phyloP scores from a whole-genome alignment of 2,888 invertebrate species.

The Pterobdella sp. region DNA sequence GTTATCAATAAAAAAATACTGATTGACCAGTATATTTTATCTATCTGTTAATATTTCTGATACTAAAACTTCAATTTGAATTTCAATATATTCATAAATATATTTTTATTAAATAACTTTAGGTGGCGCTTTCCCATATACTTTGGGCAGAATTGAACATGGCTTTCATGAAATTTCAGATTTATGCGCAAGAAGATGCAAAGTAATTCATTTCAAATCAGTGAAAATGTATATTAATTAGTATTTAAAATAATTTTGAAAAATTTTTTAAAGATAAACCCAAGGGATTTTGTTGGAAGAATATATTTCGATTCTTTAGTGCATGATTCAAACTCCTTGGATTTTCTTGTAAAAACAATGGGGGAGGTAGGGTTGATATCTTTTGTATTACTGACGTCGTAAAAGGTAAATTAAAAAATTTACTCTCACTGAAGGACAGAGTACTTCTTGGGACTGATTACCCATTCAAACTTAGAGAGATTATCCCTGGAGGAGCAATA shows the following conservation, averaged over 20 bases:
- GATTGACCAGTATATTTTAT: not conserved
- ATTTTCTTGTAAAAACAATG: constrained; percentile 53
- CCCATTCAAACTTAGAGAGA: constrained; percentile 57
- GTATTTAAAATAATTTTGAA: too few relatives aligned
- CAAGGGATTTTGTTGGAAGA: constrained; percentile 50
- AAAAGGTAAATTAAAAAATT: constrained; percentile 5
- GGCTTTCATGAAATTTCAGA: constrained; percentile 55
- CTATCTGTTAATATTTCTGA: not conserved
- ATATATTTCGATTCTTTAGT: constrained; percentile 56
- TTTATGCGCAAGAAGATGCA: constrained; percentile 54
- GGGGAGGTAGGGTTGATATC: constrained; percentile 50
- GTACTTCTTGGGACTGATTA: constrained; percentile 57
- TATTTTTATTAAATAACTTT: constrained; percentile 24
- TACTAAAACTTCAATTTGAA: constrained; percentile 2
- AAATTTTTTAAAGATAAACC: constrained; percentile 42
- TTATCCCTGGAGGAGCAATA: constrained; percentile 53
- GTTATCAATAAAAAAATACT: too few relatives aligned
- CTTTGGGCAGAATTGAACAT: constrained; percentile 55
- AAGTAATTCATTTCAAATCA: constrained; percentile 10
- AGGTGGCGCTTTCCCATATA: constrained; percentile 56
- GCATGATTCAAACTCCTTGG: constrained; percentile 53
- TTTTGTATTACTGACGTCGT: not conserved
- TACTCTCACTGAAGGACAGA: constrained; percentile 47
- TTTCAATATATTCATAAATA: not conserved
- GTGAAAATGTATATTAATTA: not conserved